Conservation (phyloP, 2,113 vertebrate genomes). For the Circaetus cinerascens region DNA sequence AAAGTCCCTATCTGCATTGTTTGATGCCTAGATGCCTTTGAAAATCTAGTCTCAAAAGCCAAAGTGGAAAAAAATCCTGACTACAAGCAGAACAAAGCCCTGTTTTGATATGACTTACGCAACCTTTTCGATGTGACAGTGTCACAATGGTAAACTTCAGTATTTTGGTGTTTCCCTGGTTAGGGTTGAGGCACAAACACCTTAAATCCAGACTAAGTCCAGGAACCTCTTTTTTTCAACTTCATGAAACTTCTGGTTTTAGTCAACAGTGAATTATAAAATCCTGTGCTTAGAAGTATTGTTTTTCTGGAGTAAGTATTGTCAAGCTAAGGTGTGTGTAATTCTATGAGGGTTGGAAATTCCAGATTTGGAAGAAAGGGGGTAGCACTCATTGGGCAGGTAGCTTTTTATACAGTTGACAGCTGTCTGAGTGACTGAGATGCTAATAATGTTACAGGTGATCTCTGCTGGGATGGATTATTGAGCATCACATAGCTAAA, state of each 20-base stretch:
- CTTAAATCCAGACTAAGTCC: neutral
- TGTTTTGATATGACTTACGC: neutral
- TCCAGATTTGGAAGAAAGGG: neutral
- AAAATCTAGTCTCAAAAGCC: neutral
- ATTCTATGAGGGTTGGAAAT: neutral
- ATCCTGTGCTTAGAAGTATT: neutral
- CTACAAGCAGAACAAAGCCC: neutral
- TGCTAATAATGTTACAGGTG: neutral
- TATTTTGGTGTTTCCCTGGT: neutral
- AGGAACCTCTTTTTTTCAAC: neutral
- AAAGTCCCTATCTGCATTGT: constrained; percentile 11
- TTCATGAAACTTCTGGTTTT: neutral
- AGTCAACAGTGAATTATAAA: neutral
- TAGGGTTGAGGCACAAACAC: neutral
- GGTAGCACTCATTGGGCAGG: neutral
- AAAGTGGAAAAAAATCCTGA: neutral
- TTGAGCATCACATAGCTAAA: neutral
- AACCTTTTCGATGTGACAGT: neutral
- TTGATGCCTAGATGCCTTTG: neutral
- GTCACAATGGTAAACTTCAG: neutral
- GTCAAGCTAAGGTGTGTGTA: neutral
- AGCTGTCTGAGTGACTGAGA: neutral
- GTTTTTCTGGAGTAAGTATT: neutral
- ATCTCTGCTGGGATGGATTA: constrained; percentile 5
- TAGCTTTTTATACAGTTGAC: neutral